Evolutionary conservation across 2,113 vertebrate genomes (phyloP).

Genomic region (Ifrita kowaldi): DNA sequence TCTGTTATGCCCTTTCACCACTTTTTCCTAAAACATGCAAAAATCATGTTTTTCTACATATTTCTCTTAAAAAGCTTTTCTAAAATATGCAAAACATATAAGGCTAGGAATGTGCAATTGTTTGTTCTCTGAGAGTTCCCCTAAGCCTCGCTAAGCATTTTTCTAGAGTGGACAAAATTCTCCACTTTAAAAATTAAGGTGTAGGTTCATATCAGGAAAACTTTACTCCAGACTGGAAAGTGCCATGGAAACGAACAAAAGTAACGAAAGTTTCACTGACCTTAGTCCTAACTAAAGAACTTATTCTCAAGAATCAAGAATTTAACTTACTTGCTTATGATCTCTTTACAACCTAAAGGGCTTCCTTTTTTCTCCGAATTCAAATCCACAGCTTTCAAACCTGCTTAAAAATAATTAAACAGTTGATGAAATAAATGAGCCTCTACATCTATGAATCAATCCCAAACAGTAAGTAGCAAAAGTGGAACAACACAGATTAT

Average conservation of each 20-base stretch:
- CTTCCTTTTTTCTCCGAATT: slow-evolving; percentile 51
- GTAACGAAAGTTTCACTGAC: neutral
- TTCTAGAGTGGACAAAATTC: neutral
- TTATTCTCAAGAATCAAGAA: neutral
- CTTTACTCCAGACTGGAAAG: neutral
- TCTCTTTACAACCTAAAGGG: slow-evolving; percentile 24
- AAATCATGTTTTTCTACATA: neutral
- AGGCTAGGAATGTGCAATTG: neutral
- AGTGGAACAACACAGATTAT: neutral
- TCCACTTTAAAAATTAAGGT: neutral
- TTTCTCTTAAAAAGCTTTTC: neutral
- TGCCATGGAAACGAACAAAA: neutral
- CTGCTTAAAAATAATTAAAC: slow-evolving; percentile 42
- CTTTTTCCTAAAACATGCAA: neutral
- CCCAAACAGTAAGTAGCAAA: neutral
- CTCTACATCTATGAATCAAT: neutral
- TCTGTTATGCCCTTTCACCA: neutral
- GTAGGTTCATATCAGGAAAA: neutral
- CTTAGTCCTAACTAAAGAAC: neutral
- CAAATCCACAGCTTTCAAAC: slow-evolving; percentile 59
- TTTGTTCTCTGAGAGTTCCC: neutral
- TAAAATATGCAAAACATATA: neutral
- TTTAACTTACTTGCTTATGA: slow-evolving; percentile 56
- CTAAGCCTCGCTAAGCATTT: neutral
- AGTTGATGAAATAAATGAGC: neutral